Evolutionary conservation across 30 jellyfish, hydroid and myxozoan genomes (phyloP).

Genomic region (Clytia hemisphaerica): DNA sequence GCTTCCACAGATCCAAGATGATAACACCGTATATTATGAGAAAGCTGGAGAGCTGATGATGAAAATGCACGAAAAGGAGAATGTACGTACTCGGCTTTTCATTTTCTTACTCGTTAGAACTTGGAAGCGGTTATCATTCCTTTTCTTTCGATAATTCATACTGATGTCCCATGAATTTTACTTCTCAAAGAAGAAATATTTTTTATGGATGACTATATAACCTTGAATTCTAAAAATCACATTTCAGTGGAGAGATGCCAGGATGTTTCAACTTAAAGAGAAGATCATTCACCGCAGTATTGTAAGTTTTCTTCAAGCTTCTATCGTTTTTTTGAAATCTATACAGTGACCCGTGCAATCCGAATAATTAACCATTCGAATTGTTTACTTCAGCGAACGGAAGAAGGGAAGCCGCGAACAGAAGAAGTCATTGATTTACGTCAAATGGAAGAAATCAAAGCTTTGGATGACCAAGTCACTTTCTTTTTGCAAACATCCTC

Average conservation of each 20-base stretch:
- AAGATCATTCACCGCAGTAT: no score
- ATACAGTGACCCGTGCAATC: no score
- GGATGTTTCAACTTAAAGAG: conserved; percentile 45
- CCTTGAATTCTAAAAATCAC: no score
- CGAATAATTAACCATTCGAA: no score
- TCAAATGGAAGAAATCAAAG: conserved; percentile 35
- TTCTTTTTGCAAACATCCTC: neutral
- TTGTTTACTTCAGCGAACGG: no score
- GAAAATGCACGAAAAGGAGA: neutral
- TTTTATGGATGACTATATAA: no score
- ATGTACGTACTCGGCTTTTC: neutral
- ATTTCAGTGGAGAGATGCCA: no score
- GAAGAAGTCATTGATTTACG: conserved; percentile 47
- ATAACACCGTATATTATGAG: neutral
- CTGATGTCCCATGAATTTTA: no score
- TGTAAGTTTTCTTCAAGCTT: no score
- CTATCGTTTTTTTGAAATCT: no score
- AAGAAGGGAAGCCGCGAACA: conserved; percentile 44
- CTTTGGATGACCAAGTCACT: conserved; percentile 49
- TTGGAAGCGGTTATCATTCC: neutral
- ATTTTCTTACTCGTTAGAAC: conserved; percentile 4
- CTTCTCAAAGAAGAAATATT: no score
- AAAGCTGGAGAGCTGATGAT: conserved; percentile 11
- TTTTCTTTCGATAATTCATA: no score
- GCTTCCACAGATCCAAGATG: conserved; percentile 8